A percentile compares a stretch with the other conserved stretches of the same genome.
phyloP scores from a whole-genome alignment of 1,140 invertebrate genomes.

The Dinoponera quadriceps region DNA sequence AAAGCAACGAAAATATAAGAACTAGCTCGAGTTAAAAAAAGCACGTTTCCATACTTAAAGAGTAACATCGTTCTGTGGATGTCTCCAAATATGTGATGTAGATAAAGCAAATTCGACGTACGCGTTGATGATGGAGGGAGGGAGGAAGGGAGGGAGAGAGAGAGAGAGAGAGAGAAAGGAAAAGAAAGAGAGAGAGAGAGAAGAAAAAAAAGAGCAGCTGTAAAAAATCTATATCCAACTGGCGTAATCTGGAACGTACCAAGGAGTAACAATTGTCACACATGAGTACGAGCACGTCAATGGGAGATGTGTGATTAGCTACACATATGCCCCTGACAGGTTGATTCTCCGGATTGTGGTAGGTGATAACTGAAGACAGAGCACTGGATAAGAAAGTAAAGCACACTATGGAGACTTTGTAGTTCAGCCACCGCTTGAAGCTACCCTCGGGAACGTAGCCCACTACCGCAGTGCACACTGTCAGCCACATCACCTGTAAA shows the following conservation, averaged over 20 bases:
- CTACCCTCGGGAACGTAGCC: slow-evolving; percentile 92
- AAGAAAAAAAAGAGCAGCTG: not conserved
- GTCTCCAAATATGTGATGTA: not conserved
- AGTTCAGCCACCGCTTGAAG: slow-evolving; percentile 92
- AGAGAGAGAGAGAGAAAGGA: too few relatives aligned
- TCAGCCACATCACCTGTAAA: slow-evolving; percentile 93
- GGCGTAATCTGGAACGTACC: slow-evolving; percentile 88
- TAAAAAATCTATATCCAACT: not conserved
- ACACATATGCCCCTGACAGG: slow-evolving; percentile 97
- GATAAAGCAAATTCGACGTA: not conserved
- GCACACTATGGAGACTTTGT: slow-evolving; percentile 93
- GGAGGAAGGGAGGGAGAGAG: too few relatives aligned
- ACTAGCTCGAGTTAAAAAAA: too few relatives aligned
- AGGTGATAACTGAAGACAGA: slow-evolving; percentile 95
- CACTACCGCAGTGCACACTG: slow-evolving; percentile 93
- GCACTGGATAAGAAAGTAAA: slow-evolving; percentile 95
- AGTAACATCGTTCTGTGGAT: slow-evolving; percentile 15
- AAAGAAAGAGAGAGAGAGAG: too few relatives aligned
- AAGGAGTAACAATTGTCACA: slow-evolving; percentile 99
- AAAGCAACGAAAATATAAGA: slow-evolving; percentile 5
- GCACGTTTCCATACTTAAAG: not conserved
- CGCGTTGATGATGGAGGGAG: too few relatives aligned
- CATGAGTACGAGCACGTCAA: slow-evolving; percentile 98
- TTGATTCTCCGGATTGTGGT: slow-evolving; percentile 94
- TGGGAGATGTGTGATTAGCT: slow-evolving; percentile 99